Base-by-base conservation (phyloP, 2,113 vertebrate species). In the Apistogramma diplotaenia region DNA sequence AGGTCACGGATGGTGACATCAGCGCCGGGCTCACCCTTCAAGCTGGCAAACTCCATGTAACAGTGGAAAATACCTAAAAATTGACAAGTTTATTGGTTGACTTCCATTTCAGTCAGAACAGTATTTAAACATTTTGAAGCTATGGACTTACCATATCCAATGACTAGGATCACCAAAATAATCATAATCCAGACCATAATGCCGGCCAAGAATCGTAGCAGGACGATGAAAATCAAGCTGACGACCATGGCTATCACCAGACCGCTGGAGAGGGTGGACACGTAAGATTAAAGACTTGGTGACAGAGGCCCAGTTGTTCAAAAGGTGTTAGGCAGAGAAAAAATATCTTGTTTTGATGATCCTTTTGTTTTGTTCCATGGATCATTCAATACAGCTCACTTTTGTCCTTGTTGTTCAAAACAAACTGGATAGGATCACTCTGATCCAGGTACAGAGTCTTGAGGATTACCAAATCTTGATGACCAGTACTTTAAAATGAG, bases 151-250 rank as follows among this genome's bases (percentile, higher is more conserved):
- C 98, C 97, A 0, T 98, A 99, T 59, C 96, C 97, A 59, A 99
- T 95, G 72, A 98, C 97, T 3, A 97, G 81, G 86, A 99, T 94
- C 53, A 99, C 96, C 94, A 98, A 82, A 61, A 97, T 82, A 2
- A 99, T 97, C 96, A 98, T 99, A 91, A 98, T 93, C 97, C 97
- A 99, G 56, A 99, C 91, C 97, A 99, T 97, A 78, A 99, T 43
- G 3, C 96, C 97, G 0, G 98, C 98, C 93, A 99, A 82, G 91
- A 94, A 98, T 1, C 97, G 95, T 23, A 99, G 93, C 81, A 99
- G 93, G 37, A 99, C 78, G 3, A 99, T 96, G 93, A 99, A 99
- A 35, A 97, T 76, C 16, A 99, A 93, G 79, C 98, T 99, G 91
- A 97, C 56, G 5, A 94, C 49, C 98, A 98, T 99, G 43, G 98